Conservation (phyloP, 2,888 invertebrate genomes). For the Ypsolopha sequella region DNA sequence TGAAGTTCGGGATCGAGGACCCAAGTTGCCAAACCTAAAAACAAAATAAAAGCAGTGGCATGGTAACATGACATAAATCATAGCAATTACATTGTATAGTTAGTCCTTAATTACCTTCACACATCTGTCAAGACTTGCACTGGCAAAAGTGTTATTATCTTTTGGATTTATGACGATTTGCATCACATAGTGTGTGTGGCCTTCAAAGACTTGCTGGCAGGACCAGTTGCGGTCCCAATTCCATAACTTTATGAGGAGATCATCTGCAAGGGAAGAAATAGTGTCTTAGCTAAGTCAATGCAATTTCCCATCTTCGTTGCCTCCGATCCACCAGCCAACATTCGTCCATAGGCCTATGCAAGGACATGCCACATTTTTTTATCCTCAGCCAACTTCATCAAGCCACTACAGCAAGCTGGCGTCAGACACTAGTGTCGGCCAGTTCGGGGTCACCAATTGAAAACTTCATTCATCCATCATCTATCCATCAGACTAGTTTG, state of each 20-base stretch:
- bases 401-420: no score
- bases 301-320: no score
- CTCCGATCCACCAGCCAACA: no score
- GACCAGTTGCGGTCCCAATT: constrained; percentile 99
- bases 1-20: constrained; percentile 97
- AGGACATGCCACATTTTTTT: no score
- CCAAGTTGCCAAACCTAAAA: constrained; percentile 95
- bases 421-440: no score
- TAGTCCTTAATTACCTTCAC: constrained; percentile 74
- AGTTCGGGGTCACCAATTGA: no score
- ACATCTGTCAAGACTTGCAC: constrained; percentile 97
- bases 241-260: constrained; percentile 98
- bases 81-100: neutral
- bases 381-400: no score
- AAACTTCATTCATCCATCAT: neutral
- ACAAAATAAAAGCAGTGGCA: constrained; percentile 2
- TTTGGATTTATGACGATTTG: constrained; percentile 99
- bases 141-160: constrained; percentile 99
- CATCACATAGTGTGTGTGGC: constrained; percentile 99
- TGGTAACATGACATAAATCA: neutral
- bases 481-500: no score
- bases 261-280: constrained; percentile 74
- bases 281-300: no score
- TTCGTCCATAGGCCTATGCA: no score
- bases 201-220: constrained; percentile 98